Base-by-base conservation (phyloP, 2,888 invertebrate species). In the Hypolimnas misippus region DNA sequence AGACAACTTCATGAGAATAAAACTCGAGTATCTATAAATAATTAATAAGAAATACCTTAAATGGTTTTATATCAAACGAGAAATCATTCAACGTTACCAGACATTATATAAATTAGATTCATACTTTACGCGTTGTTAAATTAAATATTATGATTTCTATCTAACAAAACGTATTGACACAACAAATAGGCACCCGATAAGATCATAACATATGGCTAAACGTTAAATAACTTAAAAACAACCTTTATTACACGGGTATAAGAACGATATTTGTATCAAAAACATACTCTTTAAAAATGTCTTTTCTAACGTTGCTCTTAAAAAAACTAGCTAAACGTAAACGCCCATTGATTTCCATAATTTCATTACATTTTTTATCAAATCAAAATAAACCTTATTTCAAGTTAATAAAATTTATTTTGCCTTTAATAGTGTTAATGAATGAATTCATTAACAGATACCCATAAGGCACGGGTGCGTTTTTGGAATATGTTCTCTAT, bases 311-410 rank as follows among this genome's bases (percentile, higher is more conserved):
- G 58, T 58, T 50, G 58, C 58, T 61, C 61, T 61, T 38, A 29
- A 49, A 49, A 42, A 49, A 67, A 68, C 60, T 69, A 76, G 74
- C 71, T 69, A 69, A 71, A 71, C 76, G 72, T 72, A 70, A 68
- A 75, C 77, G 72, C 76, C 77, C 76, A 76, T 69, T 70, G 58
- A 69, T 73, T 73, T 68, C 68, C 75, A 77, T 77, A 74, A 72
- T 71, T 69, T 66, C 65, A 66, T 66, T 66, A 50, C 49, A 61
- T 8, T 12, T 3, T 51, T 66, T 70, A 62, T 66, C 70, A 73
- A 63, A 70, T 29, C 10, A 74, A 70, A 67, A 19, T 57, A 17
- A 59, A 60, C 54, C 67, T 54, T 73, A 68, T 53, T 3, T 0
- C 8, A 38, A 2, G 0, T 5, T 1, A 16, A 59, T 62, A 73